phyloP scores from a whole-genome alignment of 2,888 invertebrate species.

The Dioctria linearis region DNA sequence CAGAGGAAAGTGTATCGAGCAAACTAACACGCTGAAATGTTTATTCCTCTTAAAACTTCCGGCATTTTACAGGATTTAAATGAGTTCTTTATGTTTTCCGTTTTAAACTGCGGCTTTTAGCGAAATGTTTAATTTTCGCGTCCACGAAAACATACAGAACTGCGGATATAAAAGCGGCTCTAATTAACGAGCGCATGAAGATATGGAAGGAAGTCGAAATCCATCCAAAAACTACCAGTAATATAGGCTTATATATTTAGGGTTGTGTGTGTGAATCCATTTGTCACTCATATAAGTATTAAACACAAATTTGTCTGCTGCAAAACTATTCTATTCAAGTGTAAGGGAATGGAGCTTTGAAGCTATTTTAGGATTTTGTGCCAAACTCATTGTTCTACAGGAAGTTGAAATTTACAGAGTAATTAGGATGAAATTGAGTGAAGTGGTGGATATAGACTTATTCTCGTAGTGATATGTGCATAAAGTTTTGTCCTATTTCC shows the following conservation, averaged over 20 bases:
- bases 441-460: background rate
- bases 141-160: slow-evolving; percentile 19
- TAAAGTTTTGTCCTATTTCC: too few species aligned
- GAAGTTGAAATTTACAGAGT: background rate
- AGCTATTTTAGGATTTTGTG: background rate
- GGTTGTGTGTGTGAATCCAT: background rate
- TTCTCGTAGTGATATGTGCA: too few species aligned
- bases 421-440: slow-evolving; percentile 4
- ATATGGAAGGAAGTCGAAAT: slow-evolving; percentile 42
- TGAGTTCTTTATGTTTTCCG: slow-evolving; percentile 49
- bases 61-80: slow-evolving; percentile 49
- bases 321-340: background rate
- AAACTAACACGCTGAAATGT: slow-evolving; percentile 42
- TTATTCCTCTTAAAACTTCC: slow-evolving; percentile 48
- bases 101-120: slow-evolving; percentile 42
- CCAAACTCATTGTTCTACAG: background rate
- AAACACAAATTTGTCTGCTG: background rate
- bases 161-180: slow-evolving; percentile 33
- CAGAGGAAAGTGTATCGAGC: slow-evolving; percentile 7
- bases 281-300: background rate
- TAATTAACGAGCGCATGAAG: slow-evolving; percentile 34
- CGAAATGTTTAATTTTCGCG: slow-evolving; percentile 48
- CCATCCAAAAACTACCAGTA: background rate
- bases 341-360: background rate
- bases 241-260: background rate